Conservation (phyloP, 2,113 vertebrate genomes). For the Pluvianellus socialis region DNA sequence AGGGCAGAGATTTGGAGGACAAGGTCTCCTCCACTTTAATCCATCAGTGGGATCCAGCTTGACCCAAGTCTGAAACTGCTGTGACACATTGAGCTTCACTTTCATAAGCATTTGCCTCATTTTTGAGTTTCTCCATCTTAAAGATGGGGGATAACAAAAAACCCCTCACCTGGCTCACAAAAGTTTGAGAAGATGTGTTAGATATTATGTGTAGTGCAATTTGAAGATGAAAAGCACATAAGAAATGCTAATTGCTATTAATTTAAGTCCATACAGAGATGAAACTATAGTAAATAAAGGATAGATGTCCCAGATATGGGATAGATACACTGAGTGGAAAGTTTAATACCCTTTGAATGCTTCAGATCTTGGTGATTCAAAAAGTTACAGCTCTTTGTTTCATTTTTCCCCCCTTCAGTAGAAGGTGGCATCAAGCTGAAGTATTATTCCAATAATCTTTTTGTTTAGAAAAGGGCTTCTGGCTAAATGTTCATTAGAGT, state of each 20-base stretch:
- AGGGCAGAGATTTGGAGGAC: background rate
- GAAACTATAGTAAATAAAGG: background rate
- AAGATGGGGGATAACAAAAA: background rate
- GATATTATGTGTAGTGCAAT: background rate
- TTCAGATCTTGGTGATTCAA: background rate
- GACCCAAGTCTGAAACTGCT: background rate
- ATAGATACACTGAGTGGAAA: background rate
- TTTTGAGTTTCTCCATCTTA: background rate
- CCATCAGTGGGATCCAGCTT: background rate
- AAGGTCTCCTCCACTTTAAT: background rate
- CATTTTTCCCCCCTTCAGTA: background rate
- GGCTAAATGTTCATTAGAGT: background rate
- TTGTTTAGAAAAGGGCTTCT: conserved; percentile 11
- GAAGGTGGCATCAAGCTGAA: conserved; percentile 15
- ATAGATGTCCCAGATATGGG: background rate
- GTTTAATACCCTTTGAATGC: background rate
- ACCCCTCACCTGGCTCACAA: background rate
- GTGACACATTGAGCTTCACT: background rate
- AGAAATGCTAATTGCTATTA: background rate
- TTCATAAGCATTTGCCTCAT: background rate
- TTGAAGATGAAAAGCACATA: background rate
- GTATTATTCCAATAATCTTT: conserved; percentile 27
- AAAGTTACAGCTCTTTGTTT: background rate
- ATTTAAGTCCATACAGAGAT: background rate
- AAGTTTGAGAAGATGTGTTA: background rate